Conservation (phyloP, 2,888 invertebrate species). For the Muscina levida region DNA sequence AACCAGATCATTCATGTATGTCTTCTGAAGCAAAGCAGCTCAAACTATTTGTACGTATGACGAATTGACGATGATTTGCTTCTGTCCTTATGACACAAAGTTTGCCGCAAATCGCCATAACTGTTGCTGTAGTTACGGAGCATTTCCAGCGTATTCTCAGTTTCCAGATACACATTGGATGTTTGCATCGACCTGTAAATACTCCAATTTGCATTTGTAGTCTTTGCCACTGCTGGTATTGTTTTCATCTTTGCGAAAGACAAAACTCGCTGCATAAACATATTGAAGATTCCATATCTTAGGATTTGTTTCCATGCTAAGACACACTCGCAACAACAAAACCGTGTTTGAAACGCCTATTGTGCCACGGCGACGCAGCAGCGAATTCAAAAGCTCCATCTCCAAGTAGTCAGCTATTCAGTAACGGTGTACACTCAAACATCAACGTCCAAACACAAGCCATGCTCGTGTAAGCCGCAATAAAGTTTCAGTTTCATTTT, state of each 20-base stretch:
- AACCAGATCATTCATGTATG: too few relatives aligned
- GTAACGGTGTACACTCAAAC: constrained; percentile 1
- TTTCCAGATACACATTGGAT: too few relatives aligned
- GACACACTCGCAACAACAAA: constrained; percentile 21
- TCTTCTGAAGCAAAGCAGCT: too few relatives aligned
- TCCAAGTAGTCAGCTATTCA: constrained; percentile 42
- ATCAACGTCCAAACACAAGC: constrained; percentile 47
- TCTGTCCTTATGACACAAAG: too few relatives aligned
- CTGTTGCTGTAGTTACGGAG: too few relatives aligned
- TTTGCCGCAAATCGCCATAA: too few relatives aligned
- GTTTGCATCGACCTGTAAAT: background rate
- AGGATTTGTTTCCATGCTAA: constrained; percentile 1
- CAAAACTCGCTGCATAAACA: constrained; percentile 55
- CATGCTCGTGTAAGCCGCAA: constrained; percentile 61
- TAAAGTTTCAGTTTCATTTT: constrained; percentile 71
- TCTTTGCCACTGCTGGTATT: constrained; percentile 45
- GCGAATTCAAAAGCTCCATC: constrained; percentile 14
- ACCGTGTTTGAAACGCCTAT: constrained; percentile 56
- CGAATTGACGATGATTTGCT: too few relatives aligned
- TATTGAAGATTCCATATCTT: constrained; percentile 53
- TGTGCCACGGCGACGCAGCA: constrained; percentile 50
- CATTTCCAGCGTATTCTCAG: too few relatives aligned
- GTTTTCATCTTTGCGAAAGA: constrained; percentile 59
- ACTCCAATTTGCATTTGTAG: constrained; percentile 61
- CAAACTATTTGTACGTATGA: too few relatives aligned